These are phyloP conservation scores for Saguinus midas DNA, from an alignment of 2,113 vertebrate genomes.

Conservation along the genomic window DNA sequence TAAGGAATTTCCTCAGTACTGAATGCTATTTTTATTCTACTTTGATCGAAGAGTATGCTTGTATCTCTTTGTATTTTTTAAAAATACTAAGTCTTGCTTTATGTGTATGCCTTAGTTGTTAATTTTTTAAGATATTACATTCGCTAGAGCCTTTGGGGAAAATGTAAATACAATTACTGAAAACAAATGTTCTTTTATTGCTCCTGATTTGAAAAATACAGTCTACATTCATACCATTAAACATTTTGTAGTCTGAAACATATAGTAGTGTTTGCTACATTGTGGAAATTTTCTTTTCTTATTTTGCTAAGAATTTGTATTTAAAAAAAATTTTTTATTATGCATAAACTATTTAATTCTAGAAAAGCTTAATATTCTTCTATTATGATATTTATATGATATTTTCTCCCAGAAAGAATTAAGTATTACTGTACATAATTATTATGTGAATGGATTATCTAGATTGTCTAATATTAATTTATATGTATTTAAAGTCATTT, in stretches of 20 bases:
- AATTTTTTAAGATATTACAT: neutral
- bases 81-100: no score
- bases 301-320: neutral
- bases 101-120: neutral
- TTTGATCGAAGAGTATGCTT: no score
- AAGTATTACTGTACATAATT: neutral
- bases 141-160: neutral
- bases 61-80: no score
- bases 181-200: neutral
- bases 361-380: neutral
- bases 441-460: neutral
- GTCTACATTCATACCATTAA: neutral
- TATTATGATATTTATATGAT: neutral
- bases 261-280: neutral
- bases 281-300: neutral
- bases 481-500: neutral
- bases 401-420: conserved; percentile 13
- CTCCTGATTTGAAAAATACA: neutral
- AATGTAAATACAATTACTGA: neutral
- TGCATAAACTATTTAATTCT: neutral
- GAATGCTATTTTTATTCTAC: no score
- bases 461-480: neutral
- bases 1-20: no score
- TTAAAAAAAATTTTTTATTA: neutral
- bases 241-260: neutral